phyloP scores from a whole-genome alignment of 2,888 invertebrate genomes.

The Ophion obscuratus region DNA sequence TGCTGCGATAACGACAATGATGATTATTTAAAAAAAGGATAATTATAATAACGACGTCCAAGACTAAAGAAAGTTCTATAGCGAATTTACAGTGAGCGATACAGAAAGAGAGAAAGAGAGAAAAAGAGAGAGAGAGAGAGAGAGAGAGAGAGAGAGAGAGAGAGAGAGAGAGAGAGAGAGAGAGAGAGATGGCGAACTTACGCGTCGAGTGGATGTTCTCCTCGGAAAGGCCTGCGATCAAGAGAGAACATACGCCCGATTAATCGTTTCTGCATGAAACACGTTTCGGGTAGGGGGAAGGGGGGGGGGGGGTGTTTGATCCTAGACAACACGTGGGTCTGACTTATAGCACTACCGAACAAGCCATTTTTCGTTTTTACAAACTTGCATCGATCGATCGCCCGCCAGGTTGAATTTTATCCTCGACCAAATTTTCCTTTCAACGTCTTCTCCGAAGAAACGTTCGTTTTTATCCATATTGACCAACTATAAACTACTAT shows the following conservation, averaged over 20 bases:
- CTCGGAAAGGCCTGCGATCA: slow-evolving; percentile 86
- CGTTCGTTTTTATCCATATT: too few relatives aligned
- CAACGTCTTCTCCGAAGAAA: too few relatives aligned
- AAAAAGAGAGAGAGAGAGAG: slow-evolving; percentile 17
- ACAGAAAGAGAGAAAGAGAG: slow-evolving; percentile 25
- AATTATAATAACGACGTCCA: neutral
- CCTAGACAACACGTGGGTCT: neutral
- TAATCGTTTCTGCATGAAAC: slow-evolving; percentile 61
- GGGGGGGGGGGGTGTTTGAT: too few relatives aligned
- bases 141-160: slow-evolving; percentile 28
- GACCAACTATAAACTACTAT: too few relatives aligned
- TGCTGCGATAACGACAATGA: slow-evolving; percentile 5
- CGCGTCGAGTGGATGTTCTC: slow-evolving; percentile 88
- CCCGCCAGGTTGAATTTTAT: neutral
- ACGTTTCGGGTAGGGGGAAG: neutral
- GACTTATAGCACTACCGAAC: neutral
- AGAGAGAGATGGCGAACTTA: slow-evolving; percentile 84
- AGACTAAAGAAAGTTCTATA: neutral
- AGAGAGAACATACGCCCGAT: slow-evolving; percentile 74
- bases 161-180: slow-evolving; percentile 52
- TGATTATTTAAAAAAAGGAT: too few relatives aligned
- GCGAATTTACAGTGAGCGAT: slow-evolving; percentile 8
- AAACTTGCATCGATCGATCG: slow-evolving; percentile 6
- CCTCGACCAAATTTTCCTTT: too few relatives aligned
- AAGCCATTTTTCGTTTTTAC: neutral